A percentile compares a stretch with the other conserved stretches of the same genome.
Evolutionary conservation across 2,888 invertebrate species (phyloP).

Genomic region (Pheosia tremula): DNA sequence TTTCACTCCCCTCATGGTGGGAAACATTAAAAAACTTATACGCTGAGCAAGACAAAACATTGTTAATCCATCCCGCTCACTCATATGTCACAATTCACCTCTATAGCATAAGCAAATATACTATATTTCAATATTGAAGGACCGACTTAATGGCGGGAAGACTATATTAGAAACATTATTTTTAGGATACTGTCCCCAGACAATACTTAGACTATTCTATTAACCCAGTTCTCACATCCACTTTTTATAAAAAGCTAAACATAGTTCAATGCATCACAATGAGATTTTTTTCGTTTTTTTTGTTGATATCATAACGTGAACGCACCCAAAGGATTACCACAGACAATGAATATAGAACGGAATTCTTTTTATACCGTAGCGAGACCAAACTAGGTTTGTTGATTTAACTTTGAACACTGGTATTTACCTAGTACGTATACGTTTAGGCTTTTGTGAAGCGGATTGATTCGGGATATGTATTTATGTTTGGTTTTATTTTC

Average conservation of each 20-base stretch:
- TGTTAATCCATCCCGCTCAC: too few species aligned
- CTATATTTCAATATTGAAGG: too few species aligned
- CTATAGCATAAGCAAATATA: too few species aligned
- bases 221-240: constrained; percentile 20
- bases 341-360: constrained; percentile 56
- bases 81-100: too few species aligned
- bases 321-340: constrained; percentile 39
- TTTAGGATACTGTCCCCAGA: not conserved
- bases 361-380: constrained; percentile 31
- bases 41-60: too few species aligned
- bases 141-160: too few species aligned
- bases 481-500: not conserved
- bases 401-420: constrained; percentile 36
- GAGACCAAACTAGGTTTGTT: constrained; percentile 18
- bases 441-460: constrained; percentile 23
- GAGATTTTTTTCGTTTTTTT: constrained; percentile 44
- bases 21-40: too few species aligned
- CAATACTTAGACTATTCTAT: constrained; percentile 4
- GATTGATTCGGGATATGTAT: constrained; percentile 14
- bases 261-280: constrained; percentile 50
- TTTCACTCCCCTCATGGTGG: too few species aligned
- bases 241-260: constrained; percentile 19
- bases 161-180: too few species aligned
- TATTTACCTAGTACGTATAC: constrained; percentile 33
- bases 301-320: constrained; percentile 46